Evolutionary conservation across 2,888 invertebrate genomes (phyloP).

Genomic region (Coleophora flavipennella): DNA sequence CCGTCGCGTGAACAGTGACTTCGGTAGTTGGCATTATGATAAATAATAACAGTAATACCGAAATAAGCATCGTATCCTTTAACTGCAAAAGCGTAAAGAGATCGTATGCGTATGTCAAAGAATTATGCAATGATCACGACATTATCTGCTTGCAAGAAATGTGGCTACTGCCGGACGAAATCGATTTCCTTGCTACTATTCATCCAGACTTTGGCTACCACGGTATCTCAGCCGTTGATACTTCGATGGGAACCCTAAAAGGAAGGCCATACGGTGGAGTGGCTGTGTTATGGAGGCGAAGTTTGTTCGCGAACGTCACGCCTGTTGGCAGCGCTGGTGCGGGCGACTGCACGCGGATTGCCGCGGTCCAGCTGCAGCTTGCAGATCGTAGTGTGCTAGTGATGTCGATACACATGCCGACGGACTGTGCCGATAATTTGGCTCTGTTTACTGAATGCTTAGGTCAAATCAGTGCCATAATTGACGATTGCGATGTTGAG

Average conservation of each 20-base stretch:
- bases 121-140: too few relatives aligned
- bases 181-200: neutral
- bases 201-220: slow-evolving; percentile 1
- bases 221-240: slow-evolving; percentile 1
- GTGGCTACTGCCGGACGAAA: slow-evolving; percentile 3
- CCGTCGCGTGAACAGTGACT: too few relatives aligned
- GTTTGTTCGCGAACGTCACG: neutral
- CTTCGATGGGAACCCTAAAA: neutral
- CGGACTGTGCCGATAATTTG: neutral
- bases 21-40: too few relatives aligned
- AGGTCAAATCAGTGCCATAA: neutral
- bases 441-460: slow-evolving; percentile 2
- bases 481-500: neutral
- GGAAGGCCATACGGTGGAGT: slow-evolving; percentile 2
- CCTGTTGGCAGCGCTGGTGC: neutral
- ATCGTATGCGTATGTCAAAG: too few relatives aligned
- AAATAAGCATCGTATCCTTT: too few relatives aligned
- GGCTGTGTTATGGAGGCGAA: neutral
- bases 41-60: too few relatives aligned
- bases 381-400: neutral
- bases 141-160: too few relatives aligned
- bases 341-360: neutral
- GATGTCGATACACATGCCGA: slow-evolving; percentile 4
- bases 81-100: too few relatives aligned
- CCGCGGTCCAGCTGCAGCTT: neutral